phyloP scores from a whole-genome alignment of 30 jellyfish, hydroid and myxozoan genomes.

The Pelagia noctiluca region DNA sequence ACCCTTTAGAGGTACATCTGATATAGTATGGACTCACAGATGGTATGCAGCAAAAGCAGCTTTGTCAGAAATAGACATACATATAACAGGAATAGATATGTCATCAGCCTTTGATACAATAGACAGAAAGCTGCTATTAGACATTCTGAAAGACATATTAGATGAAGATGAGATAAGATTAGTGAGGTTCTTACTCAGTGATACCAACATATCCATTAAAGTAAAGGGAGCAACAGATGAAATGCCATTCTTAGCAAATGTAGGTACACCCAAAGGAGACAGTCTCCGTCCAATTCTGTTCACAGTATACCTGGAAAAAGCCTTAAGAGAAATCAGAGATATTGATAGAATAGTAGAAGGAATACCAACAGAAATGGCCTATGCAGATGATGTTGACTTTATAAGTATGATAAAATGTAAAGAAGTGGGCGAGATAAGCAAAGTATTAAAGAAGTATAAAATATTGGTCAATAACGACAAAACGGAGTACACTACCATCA shows the following conservation, averaged over 20 bases:
- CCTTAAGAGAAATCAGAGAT: constrained; percentile 11
- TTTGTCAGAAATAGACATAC: constrained; percentile 25
- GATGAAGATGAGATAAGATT: too few relatives aligned
- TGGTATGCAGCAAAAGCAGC: constrained; percentile 57
- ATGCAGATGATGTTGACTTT: constrained; percentile 46
- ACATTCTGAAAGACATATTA: too few relatives aligned
- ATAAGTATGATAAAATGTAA: constrained; percentile 27
- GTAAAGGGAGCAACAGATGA: constrained; percentile 13
- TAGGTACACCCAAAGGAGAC: constrained; percentile 14
- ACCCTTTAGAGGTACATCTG: constrained; percentile 36
- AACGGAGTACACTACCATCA: constrained; percentile 9
- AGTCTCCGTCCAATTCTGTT: constrained; percentile 1
- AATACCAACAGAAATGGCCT: constrained; percentile 36
- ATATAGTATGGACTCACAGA: constrained; percentile 52
- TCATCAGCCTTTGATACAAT: too few relatives aligned
- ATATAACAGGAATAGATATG: too few relatives aligned
- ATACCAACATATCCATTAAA: too few relatives aligned
- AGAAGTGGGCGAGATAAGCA: constrained; percentile 34
- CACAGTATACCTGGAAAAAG: constrained; percentile 3
- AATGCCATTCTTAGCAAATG: constrained; percentile 8
- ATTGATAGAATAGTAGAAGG: background rate
- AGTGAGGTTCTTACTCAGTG: too few relatives aligned
- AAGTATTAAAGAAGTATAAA: constrained; percentile 24
- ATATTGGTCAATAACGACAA: constrained; percentile 25
- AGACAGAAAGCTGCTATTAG: too few relatives aligned